Conservation (phyloP, 1,140 invertebrate species). For the Drosophila biarmipes region DNA sequence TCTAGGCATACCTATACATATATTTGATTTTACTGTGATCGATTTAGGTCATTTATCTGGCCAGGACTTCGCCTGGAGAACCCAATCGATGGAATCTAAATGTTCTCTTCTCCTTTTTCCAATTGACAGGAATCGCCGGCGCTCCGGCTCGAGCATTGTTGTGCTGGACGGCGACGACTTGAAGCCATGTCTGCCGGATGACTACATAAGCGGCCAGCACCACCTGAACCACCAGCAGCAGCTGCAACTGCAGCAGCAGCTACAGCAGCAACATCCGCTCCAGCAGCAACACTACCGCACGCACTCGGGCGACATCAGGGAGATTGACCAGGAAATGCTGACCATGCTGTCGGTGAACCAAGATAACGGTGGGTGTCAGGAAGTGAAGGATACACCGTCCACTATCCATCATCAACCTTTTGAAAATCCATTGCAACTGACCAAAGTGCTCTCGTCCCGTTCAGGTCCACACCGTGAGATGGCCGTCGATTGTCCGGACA, state of each 20-base stretch:
- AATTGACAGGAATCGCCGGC: constrained; percentile 87
- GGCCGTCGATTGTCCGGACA: constrained; percentile 98
- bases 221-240: constrained; percentile 60
- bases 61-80: neutral
- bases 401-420: neutral
- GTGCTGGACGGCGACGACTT: constrained; percentile 88
- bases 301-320: constrained; percentile 78
- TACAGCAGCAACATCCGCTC: constrained; percentile 47
- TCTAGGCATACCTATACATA: neutral
- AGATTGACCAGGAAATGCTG: constrained; percentile 88
- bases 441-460: constrained; percentile 15
- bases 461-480: constrained; percentile 95
- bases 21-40: no score
- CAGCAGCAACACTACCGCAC: constrained; percentile 74
- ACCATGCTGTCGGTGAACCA: constrained; percentile 88
- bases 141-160: constrained; percentile 89
- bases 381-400: no score
- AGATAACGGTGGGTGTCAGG: constrained; percentile 86
- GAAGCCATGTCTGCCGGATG: constrained; percentile 84
- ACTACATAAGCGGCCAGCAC: constrained; percentile 81
- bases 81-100: no score
- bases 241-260: constrained; percentile 34
- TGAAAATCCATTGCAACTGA: neutral
- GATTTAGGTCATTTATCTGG: neutral
- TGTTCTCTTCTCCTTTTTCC: neutral